Evolutionary conservation across 2,113 vertebrate species (phyloP).

Genomic region (Tricholaema leucomelas): DNA sequence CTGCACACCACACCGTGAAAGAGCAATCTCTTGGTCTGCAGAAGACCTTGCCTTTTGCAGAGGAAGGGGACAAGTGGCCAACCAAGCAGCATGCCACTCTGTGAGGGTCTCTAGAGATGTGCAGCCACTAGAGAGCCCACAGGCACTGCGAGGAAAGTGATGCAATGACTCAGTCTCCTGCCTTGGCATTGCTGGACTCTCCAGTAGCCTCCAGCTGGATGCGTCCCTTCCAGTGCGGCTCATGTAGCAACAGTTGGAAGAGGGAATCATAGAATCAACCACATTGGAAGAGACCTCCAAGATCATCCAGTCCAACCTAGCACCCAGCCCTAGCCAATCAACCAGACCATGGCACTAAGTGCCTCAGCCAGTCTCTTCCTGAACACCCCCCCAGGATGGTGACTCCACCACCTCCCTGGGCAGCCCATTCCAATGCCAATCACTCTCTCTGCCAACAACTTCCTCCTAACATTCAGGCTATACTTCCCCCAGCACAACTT

Average conservation of each 20-base stretch:
- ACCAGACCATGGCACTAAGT: too few relatives aligned
- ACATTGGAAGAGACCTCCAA: too few relatives aligned
- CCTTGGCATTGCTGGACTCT: not conserved
- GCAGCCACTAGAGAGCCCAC: rapidly evolving
- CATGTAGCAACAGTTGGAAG: not conserved
- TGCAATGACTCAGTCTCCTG: not conserved
- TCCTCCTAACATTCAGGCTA: too few relatives aligned
- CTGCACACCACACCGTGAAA: rapidly evolving
- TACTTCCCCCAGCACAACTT: too few relatives aligned
- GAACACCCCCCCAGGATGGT: too few relatives aligned
- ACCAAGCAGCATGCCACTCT: not conserved
- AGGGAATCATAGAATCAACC: too few relatives aligned
- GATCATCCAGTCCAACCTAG: too few relatives aligned
- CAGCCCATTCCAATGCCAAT: too few relatives aligned
- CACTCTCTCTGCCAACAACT: too few relatives aligned
- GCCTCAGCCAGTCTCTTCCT: too few relatives aligned
- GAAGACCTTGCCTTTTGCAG: not conserved
- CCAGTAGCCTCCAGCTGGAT: not conserved
- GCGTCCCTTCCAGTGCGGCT: not conserved
- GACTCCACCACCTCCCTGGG: too few relatives aligned
- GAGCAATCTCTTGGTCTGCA: not conserved
- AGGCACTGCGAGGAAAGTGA: not conserved
- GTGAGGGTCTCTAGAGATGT: rapidly evolving
- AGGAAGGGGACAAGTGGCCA: not conserved
- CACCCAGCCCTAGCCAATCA: too few relatives aligned